These are phyloP conservation scores for Smutsia gigantea DNA, from an alignment of 2,797 vertebrate genomes.

Conservation along the genomic window DNA sequence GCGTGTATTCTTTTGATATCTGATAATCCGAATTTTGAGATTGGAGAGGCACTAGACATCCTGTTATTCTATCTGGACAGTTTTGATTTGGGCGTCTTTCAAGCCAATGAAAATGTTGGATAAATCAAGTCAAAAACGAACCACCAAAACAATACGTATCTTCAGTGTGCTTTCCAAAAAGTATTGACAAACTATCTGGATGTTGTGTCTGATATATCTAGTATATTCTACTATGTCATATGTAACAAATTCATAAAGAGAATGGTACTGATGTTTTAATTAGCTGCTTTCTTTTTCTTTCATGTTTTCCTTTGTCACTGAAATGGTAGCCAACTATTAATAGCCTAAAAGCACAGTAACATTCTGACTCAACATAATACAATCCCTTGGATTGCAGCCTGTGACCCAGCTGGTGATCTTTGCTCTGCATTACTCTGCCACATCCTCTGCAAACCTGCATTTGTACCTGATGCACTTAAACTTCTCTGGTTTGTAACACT, in stretches of 20 bases:
- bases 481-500: conserved; percentile 39
- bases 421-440: background rate
- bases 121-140: conserved; percentile 83
- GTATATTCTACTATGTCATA: conserved; percentile 64
- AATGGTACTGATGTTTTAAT: conserved; percentile 80
- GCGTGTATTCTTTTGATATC: conserved; percentile 46
- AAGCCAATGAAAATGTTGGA: conserved; percentile 78
- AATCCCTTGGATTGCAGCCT: background rate
- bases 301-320: conserved; percentile 73
- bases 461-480: conserved; percentile 53
- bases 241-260: conserved; percentile 75
- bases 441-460: conserved; percentile 37
- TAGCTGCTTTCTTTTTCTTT: conserved; percentile 73
- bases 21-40: conserved; percentile 76
- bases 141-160: conserved; percentile 79
- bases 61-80: conserved; percentile 80
- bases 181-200: conserved; percentile 79
- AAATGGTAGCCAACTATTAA: conserved; percentile 40
- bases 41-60: background rate
- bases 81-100: conserved; percentile 85
- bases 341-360: background rate
- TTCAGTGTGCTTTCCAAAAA: conserved; percentile 78
- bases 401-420: background rate
- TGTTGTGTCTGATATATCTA: conserved; percentile 73
- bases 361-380: conserved; percentile 47